Conservation (phyloP, 2,888 invertebrate species). For the Drosophila ustulata region DNA sequence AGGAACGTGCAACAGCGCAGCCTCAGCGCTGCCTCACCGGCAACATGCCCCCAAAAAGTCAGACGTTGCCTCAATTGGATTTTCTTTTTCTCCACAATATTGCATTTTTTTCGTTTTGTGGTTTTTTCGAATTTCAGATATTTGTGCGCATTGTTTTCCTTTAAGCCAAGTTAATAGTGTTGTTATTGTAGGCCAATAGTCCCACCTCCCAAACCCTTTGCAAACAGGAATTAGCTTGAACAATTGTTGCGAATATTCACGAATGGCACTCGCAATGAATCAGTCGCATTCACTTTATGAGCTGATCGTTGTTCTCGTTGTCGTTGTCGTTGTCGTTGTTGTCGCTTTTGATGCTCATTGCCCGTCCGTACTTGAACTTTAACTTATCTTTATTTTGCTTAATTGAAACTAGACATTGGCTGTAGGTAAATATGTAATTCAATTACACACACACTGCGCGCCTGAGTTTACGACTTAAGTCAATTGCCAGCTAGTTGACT, state of each 20-base stretch:
- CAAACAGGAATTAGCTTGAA: slow-evolving; percentile 39
- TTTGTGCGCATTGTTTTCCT: slow-evolving; percentile 51
- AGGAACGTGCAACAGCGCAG: slow-evolving; percentile 61
- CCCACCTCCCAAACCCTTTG: slow-evolving; percentile 28
- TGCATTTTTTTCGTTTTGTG: slow-evolving; percentile 1
- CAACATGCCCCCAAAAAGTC: slow-evolving; percentile 60
- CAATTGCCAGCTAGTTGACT: slow-evolving; percentile 49
- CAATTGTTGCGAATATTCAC: slow-evolving; percentile 34
- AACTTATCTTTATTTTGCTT: slow-evolving; percentile 79
- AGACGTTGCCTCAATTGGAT: slow-evolving; percentile 44
- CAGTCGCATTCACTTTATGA: slow-evolving; percentile 35
- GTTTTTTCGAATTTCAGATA: slow-evolving; percentile 28
- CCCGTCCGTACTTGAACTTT: slow-evolving; percentile 74
- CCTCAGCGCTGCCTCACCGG: slow-evolving; percentile 47
- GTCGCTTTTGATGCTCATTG: not conserved
- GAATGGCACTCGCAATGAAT: slow-evolving; percentile 41
- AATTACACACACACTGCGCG: slow-evolving; percentile 53
- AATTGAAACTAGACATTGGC: slow-evolving; percentile 79
- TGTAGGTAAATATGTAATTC: slow-evolving; percentile 70
- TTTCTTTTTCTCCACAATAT: slow-evolving; percentile 19
- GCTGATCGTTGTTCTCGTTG: slow-evolving; percentile 8
- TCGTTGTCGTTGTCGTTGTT: not conserved
- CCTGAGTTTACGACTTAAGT: slow-evolving; percentile 30
- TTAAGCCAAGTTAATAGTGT: slow-evolving; percentile 69
- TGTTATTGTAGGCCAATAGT: slow-evolving; percentile 61